phyloP scores from a whole-genome alignment of 2,113 vertebrate species.

The Rhinolophus ferrumequinum region DNA sequence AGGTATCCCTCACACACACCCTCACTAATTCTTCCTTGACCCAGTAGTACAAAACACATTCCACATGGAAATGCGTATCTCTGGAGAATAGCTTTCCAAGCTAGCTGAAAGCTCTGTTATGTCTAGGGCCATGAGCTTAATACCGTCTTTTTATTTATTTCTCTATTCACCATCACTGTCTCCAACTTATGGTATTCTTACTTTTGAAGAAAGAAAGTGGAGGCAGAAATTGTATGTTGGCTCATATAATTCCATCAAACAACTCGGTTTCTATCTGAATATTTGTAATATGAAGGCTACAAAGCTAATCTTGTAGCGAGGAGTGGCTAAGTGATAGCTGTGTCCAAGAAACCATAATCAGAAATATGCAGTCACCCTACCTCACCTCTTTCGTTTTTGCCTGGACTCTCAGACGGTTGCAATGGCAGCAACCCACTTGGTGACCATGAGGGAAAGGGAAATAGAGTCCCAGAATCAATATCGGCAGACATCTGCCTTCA shows the following conservation, averaged over 20 bases:
- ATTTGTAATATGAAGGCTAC: background rate
- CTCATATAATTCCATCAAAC: background rate
- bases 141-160: background rate
- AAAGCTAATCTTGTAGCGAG: background rate
- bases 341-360: background rate
- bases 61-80: background rate
- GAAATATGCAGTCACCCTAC: background rate
- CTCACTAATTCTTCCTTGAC: background rate
- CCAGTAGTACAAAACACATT: background rate
- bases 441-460: background rate
- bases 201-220: conserved; percentile 17
- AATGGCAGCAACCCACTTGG: rapidly evolving
- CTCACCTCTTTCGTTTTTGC: background rate
- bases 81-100: background rate
- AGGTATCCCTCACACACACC: background rate
- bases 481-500: background rate
- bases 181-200: background rate
- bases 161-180: background rate
- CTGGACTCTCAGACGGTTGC: background rate
- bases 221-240: background rate
- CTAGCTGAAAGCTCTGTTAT: background rate
- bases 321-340: background rate
- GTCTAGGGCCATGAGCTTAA: background rate
- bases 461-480: background rate
- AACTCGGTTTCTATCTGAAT: background rate